Evolutionary conservation across 2,888 invertebrate genomes (phyloP), one percentile per base, ranked within the genome.

Genomic region (Lissocephala sabroskyi): DNA sequence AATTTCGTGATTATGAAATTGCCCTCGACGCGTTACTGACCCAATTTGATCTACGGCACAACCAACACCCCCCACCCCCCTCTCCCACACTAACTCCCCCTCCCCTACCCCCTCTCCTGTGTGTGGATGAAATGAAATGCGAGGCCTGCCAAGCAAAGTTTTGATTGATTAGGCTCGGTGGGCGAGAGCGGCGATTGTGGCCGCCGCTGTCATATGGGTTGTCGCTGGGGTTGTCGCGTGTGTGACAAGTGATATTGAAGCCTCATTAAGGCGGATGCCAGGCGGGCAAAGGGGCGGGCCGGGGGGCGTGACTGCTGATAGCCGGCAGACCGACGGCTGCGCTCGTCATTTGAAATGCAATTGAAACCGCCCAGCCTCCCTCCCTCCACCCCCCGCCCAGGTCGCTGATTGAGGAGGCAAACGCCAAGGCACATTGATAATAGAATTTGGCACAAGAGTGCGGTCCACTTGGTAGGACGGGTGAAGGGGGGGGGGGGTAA

Each of bases 231-330:
- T 41, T 23, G 10, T 19, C 16, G 29, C 39, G 35, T 41, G 32
- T 44, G 23, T 55, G 73, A 59, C 73, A 61, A 70, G 58, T 59
- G 76, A 67, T 75, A 78, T 73, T 64, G 73, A 71, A 71, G 73
- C 62, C 58, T 57, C 61, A 62, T 63, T 66, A 62, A 56, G 64
- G 56, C 61, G 61, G 52, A 54, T 74, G 64, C 56, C 36, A 51
- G 45, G 42, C 30, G 14, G 43, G 36, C 16, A 47, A 10, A 39
- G 13, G 35, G 13, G 10, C 4, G n/a, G n/a, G n/a, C n/a, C n/a
- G n/a, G n/a, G n/a, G n/a, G n/a, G n/a, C n/a, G n/a, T n/a, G n/a
- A 63, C 65, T 57, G 49, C 54, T 76, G 74, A 67, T 67, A 76
- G 58, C 49, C 62, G 53, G 43, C 52, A 49, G 30, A 19, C 19